Percentiles rank a stretch among this genome's conserved stretches.
Evolutionary conservation across 2,888 invertebrate species (phyloP).

Genomic region (Acanthosepion pharaonis): DNA sequence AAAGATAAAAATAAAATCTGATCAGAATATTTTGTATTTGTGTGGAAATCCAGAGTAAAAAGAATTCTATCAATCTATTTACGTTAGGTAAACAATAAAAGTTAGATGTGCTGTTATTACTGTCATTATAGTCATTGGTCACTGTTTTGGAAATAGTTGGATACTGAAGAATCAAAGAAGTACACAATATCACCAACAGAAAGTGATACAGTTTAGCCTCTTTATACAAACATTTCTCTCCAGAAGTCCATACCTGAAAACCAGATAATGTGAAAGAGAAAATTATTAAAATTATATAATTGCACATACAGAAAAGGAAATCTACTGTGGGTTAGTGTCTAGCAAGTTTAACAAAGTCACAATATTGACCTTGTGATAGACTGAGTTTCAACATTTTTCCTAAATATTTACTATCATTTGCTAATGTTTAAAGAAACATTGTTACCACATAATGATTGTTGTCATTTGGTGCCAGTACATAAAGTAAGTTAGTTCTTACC

Average conservation of each 20-base stretch:
- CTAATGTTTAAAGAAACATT: not conserved
- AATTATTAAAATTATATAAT: too few relatives aligned
- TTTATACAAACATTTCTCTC: too few relatives aligned
- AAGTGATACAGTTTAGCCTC: too few relatives aligned
- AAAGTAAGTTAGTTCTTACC: not conserved
- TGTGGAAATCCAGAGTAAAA: not conserved
- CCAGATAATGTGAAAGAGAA: too few relatives aligned
- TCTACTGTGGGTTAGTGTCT: not conserved
- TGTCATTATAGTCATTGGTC: not conserved
- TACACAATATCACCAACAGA: too few relatives aligned
- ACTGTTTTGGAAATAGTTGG: not conserved
- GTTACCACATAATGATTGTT: not conserved
- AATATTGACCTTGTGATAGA: too few relatives aligned
- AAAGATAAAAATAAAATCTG: not conserved
- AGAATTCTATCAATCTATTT: not conserved
- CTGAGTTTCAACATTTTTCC: too few relatives aligned
- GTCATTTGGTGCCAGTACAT: not conserved
- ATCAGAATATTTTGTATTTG: not conserved
- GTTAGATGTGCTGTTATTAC: not conserved
- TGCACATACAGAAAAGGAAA: not conserved
- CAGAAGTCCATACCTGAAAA: too few relatives aligned
- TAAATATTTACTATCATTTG: too few relatives aligned
- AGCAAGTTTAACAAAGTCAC: not conserved
- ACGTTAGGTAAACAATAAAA: not conserved
- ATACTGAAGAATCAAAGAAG: not conserved